Evolutionary conservation across 2,113 vertebrate genomes (phyloP), one percentile per base, ranked within the genome.

Genomic region (Tinamus guttatus): DNA sequence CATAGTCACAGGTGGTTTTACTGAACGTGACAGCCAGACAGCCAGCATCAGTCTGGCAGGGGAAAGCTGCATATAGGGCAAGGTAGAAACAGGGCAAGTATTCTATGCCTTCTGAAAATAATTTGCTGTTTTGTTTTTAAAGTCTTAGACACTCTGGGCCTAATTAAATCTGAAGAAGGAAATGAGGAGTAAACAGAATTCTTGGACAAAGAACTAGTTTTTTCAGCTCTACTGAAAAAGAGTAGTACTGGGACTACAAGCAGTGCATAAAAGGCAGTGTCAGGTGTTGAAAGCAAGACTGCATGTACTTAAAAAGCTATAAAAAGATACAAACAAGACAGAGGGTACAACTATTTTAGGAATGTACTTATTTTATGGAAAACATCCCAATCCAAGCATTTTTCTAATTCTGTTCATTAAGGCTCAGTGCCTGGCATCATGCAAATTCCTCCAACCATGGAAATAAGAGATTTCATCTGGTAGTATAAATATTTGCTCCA

Each of bases 261-360:
- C 43, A 89, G 7, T 3, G n/a, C 24, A 11, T 38, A 54, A 63
- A 95, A 80, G 34, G 49, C 47, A 89, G 32, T 15, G 32, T 75
- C 82, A 90, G 81, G 87, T 95, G 78, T 60, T 94, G 76, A 96
- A 58, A 92, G 70, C 49, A 87, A 95, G 91, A 41, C 71, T 47
- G 13, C 1, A 9, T n/a, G 22, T 70, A 52, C 75, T 92, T 87
- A 8, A 87, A 62, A 21, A 91, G 73, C 34, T 86, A 36, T 63
- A 70, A 83, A 19, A 22, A 85, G 86, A 40, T 14, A 34, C 5
- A 11, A 93, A 59, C 38, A 41, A 78, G 24, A 70, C 20, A 79
- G 11, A 71, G 25, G 10, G 49, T 49, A 3, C n/a, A 36, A 30
- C n/a, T 89, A 22, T 54, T 82, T 70, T 12, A 62, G 45, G 30